These are phyloP conservation scores for Phyllotreta cruciferae DNA, from an alignment of 2,888 invertebrate genomes.

Conservation along the genomic window DNA sequence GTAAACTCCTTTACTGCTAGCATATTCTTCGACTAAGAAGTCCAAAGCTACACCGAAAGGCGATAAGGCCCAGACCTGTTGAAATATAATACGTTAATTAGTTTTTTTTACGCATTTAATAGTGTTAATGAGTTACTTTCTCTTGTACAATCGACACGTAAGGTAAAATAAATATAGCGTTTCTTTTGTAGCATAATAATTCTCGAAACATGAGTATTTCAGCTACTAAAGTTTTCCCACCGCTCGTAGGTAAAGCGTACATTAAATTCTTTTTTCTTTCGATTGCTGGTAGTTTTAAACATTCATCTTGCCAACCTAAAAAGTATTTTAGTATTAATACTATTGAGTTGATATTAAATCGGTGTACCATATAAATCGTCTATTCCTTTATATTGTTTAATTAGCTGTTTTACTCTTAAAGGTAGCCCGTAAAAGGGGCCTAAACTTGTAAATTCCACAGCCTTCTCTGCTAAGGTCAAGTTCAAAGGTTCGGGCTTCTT, in stretches of 20 bases:
- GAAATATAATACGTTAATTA: conserved; percentile 22
- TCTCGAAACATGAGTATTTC: conserved; percentile 92
- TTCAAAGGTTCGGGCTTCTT: conserved; percentile 36
- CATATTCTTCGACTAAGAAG: conserved; percentile 95
- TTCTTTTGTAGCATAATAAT: conserved; percentile 78
- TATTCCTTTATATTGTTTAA: conserved; percentile 80
- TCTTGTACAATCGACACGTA: conserved; percentile 98
- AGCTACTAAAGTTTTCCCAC: conserved; percentile 96
- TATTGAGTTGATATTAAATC: conserved; percentile 3
- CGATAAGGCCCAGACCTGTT: conserved; percentile 80
- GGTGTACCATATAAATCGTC: conserved; percentile 81
- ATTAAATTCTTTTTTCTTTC: conserved; percentile 80
- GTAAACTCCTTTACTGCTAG: conserved; percentile 84
- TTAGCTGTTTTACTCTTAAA: conserved; percentile 70
- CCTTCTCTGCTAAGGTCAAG: conserved; percentile 33
- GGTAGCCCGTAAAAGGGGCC: conserved; percentile 84
- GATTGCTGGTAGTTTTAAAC: conserved; percentile 80
- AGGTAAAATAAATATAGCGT: conserved; percentile 89
- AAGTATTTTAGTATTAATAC: conserved; percentile 12
- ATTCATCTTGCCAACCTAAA: conserved; percentile 94
- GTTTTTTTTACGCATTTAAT: background rate
- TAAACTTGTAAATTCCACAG: conserved; percentile 40
- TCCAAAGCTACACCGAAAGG: conserved; percentile 87
- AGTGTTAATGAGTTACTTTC: conserved; percentile 69
- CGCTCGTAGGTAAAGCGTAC: conserved; percentile 94